Evolutionary conservation across 92 coral and sea anemone species (phyloP), one percentile per base, ranked within the genome.

Genomic region (Pocillopora grandis): DNA sequence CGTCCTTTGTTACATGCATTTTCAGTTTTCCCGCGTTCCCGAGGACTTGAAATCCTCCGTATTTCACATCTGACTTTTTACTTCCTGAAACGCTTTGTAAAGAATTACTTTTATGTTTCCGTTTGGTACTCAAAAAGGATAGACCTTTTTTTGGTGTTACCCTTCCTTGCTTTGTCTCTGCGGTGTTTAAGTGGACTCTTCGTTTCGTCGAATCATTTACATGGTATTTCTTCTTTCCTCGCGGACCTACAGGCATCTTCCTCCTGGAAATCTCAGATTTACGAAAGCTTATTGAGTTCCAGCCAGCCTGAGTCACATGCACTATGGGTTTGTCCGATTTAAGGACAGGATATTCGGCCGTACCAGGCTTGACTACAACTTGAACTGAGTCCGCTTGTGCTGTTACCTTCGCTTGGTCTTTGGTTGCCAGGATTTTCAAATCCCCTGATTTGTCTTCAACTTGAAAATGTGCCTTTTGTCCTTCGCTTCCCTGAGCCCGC

Each of bases 381-480:
- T 97, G 94, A 3, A 97, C 96, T 0, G 98, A 94, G 76, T 97
- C 99, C 2, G 99, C 97, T 69, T 97, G 96, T 1, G 97, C 88
- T 11, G 93, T 92, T 27, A 97, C 98, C 62, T 91, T 94, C 20
- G 99, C 99, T 72, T 71, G 80, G 36, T 91, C 93, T 59, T 92
- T 92, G 0, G 95, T 97, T 17, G 99, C 99, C 35, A 87, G 72
- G 56, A 97, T 91, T 78, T 86, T 94, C 76, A 97, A 76, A 67
- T 93, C 95, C 19, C 99, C 99, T n/a, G 99, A 95, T 72, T 95
- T 94, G 76, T 97, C 99, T 84, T 97, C 96, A 13, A 97, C 95
- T 77, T 93, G 95, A 83, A 97, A 97, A 82, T 97, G 98, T 36
- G 99, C 99, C 83, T 97, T 97, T 72, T 97, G 99, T 23, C 98